Percentiles rank a stretch among this genome's conserved stretches.
Evolutionary conservation across 2,888 invertebrate genomes (phyloP).

Genomic region (Dryococelus australis): DNA sequence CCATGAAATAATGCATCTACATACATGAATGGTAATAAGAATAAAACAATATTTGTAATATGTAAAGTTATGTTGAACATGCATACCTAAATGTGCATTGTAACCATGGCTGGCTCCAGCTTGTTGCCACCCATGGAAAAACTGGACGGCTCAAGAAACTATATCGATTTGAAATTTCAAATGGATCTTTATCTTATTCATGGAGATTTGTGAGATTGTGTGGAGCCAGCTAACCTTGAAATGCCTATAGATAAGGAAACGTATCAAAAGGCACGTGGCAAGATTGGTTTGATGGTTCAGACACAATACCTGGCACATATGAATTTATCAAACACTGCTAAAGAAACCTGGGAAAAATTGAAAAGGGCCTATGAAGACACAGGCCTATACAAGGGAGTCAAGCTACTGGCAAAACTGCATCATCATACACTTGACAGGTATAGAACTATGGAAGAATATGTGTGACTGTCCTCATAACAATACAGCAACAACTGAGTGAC

Average conservation of each 20-base stretch:
- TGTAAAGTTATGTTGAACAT: too few species aligned
- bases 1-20: too few species aligned
- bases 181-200: not conserved
- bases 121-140: not conserved
- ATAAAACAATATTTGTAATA: too few species aligned
- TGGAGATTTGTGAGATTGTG: not conserved
- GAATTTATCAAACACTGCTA: not conserved
- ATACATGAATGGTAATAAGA: too few species aligned
- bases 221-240: not conserved
- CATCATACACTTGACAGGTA: not conserved
- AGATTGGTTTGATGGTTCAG: too few species aligned
- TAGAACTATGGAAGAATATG: not conserved
- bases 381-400: not conserved
- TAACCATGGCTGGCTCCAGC: not conserved
- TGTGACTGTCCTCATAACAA: not conserved
- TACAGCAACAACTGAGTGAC: not conserved
- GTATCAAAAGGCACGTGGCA: not conserved
- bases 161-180: not conserved
- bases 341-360: not conserved
- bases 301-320: not conserved
- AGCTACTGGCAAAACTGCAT: not conserved
- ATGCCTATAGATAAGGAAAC: not conserved
- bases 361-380: not conserved
- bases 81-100: too few species aligned
- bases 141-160: not conserved